These are phyloP conservation scores for Odontothrips loti DNA, from an alignment of 2,888 invertebrate genomes.

Conservation along the genomic window DNA sequence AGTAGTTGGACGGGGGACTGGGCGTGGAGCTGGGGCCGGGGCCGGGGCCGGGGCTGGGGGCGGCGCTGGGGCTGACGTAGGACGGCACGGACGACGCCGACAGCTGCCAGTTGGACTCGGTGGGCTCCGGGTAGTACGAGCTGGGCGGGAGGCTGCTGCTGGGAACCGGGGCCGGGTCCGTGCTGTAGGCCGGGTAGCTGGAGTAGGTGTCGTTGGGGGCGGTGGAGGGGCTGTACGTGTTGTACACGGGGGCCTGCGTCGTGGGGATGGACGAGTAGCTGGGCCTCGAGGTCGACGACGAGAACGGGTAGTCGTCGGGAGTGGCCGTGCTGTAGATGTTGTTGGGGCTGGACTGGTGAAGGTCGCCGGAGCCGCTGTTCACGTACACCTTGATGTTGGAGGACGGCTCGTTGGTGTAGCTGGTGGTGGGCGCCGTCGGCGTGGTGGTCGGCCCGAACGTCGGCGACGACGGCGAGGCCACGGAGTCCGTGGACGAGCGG, in stretches of 20 bases:
- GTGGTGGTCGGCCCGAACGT: slow-evolving; percentile 2
- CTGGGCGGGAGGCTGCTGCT: slow-evolving; percentile 37
- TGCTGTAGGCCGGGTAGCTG: slow-evolving; percentile 42
- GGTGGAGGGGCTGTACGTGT: slow-evolving; percentile 34
- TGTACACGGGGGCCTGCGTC: slow-evolving; percentile 31
- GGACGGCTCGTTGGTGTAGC: not conserved
- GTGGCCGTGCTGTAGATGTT: slow-evolving; percentile 23
- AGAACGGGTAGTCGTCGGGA: slow-evolving; percentile 13
- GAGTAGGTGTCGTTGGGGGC: slow-evolving; percentile 37
- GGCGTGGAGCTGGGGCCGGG: slow-evolving; percentile 30
- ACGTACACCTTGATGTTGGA: slow-evolving; percentile 34
- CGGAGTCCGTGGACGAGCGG: slow-evolving; percentile 38
- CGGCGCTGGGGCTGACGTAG: slow-evolving; percentile 29
- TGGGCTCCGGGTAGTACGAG: slow-evolving; percentile 39
- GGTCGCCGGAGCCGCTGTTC: slow-evolving; percentile 33
- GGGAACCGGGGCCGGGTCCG: slow-evolving; percentile 38
- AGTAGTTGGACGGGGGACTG: slow-evolving; percentile 34
- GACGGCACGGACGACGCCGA: not conserved
- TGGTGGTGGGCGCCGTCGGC: not conserved
- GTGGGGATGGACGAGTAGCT: not conserved
- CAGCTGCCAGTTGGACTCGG: slow-evolving; percentile 34
- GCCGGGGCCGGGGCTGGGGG: slow-evolving; percentile 28
- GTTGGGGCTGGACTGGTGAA: slow-evolving; percentile 29
- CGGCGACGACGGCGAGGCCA: slow-evolving; percentile 36
- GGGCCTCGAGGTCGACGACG: not conserved